These are phyloP conservation scores for Drosophila hamatofila DNA, from an alignment of 2,888 invertebrate genomes.

Conservation along the genomic window DNA sequence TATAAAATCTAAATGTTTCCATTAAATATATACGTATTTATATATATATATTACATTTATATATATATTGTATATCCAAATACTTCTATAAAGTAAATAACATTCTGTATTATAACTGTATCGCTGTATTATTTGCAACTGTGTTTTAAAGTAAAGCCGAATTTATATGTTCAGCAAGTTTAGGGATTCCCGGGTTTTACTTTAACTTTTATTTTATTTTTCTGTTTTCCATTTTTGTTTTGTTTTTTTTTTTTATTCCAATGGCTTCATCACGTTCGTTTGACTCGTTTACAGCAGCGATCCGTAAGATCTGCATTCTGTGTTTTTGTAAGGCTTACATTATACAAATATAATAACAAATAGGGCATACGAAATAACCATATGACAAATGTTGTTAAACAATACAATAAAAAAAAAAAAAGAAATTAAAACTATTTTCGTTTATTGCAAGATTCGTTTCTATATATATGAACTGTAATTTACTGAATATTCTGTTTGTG, in stretches of 20 bases:
- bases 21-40: slow-evolving; percentile 54
- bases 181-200: slow-evolving; percentile 32
- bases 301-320: slow-evolving; percentile 20
- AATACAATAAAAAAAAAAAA: neutral
- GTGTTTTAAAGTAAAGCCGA: slow-evolving; percentile 61
- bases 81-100: slow-evolving; percentile 77
- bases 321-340: slow-evolving; percentile 42
- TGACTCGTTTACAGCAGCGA: slow-evolving; percentile 45
- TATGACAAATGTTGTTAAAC: slow-evolving; percentile 6
- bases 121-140: slow-evolving; percentile 48
- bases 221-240: neutral
- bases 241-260: slow-evolving; percentile 34
- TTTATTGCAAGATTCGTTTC: slow-evolving; percentile 25
- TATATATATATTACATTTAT: slow-evolving; percentile 22
- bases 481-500: slow-evolving; percentile 34
- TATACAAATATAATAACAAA: slow-evolving; percentile 35
- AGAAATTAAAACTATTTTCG: slow-evolving; percentile 8
- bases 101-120: slow-evolving; percentile 65
- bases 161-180: slow-evolving; percentile 44
- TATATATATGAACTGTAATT: slow-evolving; percentile 16
- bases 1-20: slow-evolving; percentile 76
- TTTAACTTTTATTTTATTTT: neutral
- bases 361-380: slow-evolving; percentile 17
- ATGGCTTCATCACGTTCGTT: slow-evolving; percentile 47
- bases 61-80: slow-evolving; percentile 18